These are phyloP conservation scores for Hesperophylax magnus DNA, from an alignment of 1,140 invertebrate species.

Conservation along the genomic window DNA sequence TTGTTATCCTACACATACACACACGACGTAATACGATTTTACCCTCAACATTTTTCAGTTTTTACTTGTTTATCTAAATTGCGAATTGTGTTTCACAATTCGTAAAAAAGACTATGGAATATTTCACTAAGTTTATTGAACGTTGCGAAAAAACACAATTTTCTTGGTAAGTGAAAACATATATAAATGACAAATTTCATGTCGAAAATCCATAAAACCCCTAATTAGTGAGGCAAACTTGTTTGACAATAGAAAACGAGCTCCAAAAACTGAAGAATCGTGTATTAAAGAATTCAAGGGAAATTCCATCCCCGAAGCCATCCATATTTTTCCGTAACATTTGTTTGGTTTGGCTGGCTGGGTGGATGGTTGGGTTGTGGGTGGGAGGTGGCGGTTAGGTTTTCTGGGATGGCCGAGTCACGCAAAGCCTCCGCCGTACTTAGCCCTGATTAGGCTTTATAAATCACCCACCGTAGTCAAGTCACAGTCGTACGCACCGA, in stretches of 20 bases:
- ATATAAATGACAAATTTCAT: neutral
- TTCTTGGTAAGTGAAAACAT: neutral
- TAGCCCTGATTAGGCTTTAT: slow-evolving; percentile 34
- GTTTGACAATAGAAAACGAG: no score
- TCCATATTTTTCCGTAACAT: slow-evolving; percentile 17
- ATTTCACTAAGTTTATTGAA: no score
- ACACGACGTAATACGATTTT: no score
- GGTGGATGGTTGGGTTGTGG: neutral
- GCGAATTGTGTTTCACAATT: no score
- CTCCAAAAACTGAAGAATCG: no score
- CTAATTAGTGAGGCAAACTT: no score
- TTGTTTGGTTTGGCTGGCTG: slow-evolving; percentile 19
- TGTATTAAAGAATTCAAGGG: neutral
- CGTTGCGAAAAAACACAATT: no score
- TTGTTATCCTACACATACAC: no score
- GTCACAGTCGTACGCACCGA: no score
- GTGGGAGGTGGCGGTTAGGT: neutral
- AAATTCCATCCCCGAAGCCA: neutral
- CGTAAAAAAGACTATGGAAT: no score
- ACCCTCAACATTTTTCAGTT: no score
- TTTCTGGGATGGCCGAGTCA: neutral
- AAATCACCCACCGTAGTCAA: slow-evolving; percentile 24
- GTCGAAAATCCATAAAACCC: neutral
- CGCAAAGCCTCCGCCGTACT: slow-evolving; percentile 17
- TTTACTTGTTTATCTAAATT: no score